Conservation (phyloP, 53 echinoderm and acorn worm genomes). For the Patiria pectinifera region DNA sequence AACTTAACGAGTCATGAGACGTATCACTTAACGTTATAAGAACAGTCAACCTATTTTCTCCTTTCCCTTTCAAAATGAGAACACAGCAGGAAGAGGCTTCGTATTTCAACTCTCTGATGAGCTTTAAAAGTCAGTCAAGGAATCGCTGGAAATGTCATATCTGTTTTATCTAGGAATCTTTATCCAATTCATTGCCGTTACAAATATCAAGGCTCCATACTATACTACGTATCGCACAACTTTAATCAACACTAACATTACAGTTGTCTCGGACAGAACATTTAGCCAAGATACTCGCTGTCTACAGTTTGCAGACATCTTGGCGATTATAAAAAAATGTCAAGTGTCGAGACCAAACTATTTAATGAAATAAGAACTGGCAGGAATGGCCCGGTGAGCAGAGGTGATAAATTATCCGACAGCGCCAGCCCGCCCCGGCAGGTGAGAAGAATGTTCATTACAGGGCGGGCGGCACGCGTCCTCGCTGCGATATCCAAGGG, state of each 20-base stretch:
- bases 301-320: neutral
- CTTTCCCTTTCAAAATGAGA: no score
- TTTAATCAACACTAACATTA: no score
- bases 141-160: no score
- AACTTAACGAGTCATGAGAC: neutral
- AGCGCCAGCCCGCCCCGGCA: slow-evolving; percentile 5
- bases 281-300: neutral
- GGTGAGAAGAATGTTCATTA: slow-evolving; percentile 49
- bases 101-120: no score
- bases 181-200: no score
- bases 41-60: neutral
- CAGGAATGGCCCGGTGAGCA: no score
- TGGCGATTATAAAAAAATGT: neutral
- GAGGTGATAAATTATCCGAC: slow-evolving; percentile 5
- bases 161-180: no score
- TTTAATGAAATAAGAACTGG: slow-evolving; percentile 28
- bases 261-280: no score
- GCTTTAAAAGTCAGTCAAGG: no score
- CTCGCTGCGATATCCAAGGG: slow-evolving; percentile 1
- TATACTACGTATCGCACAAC: no score
- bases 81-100: no score
- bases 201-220: no score
- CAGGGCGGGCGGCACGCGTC: neutral
- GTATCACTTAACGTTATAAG: slow-evolving; percentile 20
- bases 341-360: neutral